Evolutionary conservation across 2,113 vertebrate genomes (phyloP).

Genomic region (Amia ocellicauda): DNA sequence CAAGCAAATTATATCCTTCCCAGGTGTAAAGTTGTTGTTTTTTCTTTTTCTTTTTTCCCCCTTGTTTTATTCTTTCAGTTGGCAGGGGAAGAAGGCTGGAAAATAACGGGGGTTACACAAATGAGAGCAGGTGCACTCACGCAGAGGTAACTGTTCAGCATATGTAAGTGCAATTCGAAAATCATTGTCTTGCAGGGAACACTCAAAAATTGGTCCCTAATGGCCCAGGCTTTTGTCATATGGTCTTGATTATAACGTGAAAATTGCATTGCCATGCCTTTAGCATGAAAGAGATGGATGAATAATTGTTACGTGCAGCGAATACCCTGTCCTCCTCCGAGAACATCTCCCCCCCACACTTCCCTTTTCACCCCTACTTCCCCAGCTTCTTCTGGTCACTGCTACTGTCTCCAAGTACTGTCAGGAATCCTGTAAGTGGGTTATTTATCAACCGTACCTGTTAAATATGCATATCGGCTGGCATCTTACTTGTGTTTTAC

Average conservation of each 20-base stretch:
- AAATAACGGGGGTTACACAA: constrained; percentile 55
- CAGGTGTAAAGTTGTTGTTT: constrained; percentile 42
- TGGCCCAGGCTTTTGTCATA: constrained; percentile 84
- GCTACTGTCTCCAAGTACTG: constrained; percentile 56
- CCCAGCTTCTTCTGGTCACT: constrained; percentile 53
- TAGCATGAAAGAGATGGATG: constrained; percentile 78
- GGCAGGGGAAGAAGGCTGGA: constrained; percentile 44
- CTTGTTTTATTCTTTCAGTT: constrained; percentile 19
- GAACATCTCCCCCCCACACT: constrained; percentile 43
- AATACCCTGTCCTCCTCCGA: constrained; percentile 63
- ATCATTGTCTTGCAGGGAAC: constrained; percentile 87
- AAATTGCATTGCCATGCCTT: constrained; percentile 85
- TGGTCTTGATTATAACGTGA: constrained; percentile 88
- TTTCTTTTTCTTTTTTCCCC: constrained; percentile 21
- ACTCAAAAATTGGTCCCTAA: constrained; percentile 86
- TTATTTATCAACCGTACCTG: constrained; percentile 60
- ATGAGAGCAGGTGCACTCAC: constrained; percentile 73
- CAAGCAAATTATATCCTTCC: constrained; percentile 44
- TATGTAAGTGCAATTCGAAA: constrained; percentile 86
- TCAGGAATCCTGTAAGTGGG: constrained; percentile 59
- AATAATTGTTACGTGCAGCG: constrained; percentile 81
- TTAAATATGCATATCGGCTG: constrained; percentile 46
- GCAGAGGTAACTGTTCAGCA: constrained; percentile 83
- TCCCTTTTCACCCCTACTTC: constrained; percentile 4
- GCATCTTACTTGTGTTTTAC: constrained; percentile 29